phyloP scores from a whole-genome alignment of 2,113 vertebrate species.

The Tachuris rubrigastra region DNA sequence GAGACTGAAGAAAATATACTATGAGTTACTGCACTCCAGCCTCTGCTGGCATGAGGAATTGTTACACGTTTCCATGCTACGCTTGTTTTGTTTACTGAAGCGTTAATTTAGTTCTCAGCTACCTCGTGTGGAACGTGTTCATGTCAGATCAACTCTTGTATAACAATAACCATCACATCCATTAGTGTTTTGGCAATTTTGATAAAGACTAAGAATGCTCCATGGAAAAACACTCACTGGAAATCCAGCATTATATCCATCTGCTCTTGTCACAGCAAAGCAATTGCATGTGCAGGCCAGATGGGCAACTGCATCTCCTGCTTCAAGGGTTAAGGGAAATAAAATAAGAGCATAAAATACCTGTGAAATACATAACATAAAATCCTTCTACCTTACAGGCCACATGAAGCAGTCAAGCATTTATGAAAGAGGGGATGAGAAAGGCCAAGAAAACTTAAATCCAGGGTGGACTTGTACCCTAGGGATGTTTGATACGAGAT shows the following conservation, averaged over 20 bases:
- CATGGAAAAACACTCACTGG: not conserved
- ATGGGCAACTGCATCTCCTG: not conserved
- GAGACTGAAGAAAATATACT: not conserved
- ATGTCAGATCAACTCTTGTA: fast-evolving
- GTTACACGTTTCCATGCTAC: not conserved
- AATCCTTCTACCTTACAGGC: not conserved
- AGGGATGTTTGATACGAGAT: not conserved
- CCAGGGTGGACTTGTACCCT: no score
- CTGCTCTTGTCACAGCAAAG: not conserved
- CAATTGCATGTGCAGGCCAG: not conserved
- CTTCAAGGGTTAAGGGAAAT: not conserved
- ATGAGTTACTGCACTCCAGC: not conserved
- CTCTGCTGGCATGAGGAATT: not conserved
- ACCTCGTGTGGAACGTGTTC: not conserved
- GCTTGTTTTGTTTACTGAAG: not conserved
- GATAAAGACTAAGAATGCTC: fast-evolving
- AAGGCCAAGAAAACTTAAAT: not conserved
- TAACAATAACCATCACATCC: not conserved
- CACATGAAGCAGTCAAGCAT: not conserved
- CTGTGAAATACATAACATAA: not conserved
- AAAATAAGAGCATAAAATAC: not conserved
- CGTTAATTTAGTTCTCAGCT: not conserved
- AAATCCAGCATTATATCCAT: not conserved
- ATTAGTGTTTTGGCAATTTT: not conserved
- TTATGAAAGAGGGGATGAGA: not conserved